Evolutionary conservation across 2,888 invertebrate species (phyloP).

Genomic region (Drosophila nigricruria): DNA sequence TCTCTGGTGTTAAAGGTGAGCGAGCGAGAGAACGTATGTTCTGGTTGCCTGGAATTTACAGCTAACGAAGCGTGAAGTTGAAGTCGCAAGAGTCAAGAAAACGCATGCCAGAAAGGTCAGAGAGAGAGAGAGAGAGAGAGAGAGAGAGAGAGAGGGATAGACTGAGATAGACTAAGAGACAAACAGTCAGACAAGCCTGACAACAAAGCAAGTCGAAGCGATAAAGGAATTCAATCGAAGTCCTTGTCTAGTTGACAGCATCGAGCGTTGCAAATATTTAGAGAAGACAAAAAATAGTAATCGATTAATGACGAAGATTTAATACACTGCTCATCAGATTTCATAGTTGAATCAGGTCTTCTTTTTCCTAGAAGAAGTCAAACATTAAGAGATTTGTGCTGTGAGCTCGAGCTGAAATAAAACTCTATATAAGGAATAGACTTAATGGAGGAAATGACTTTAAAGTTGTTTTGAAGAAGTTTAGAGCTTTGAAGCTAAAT

Average conservation of each 20-base stretch:
- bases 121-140: background rate
- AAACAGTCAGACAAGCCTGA: constrained; percentile 29
- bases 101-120: constrained; percentile 15
- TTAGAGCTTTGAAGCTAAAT: no score
- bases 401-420: background rate
- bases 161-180: constrained; percentile 12
- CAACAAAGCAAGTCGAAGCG: constrained; percentile 46
- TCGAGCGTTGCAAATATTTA: constrained; percentile 68
- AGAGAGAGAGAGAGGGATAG: background rate
- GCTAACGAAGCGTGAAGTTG: constrained; percentile 78
- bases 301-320: background rate
- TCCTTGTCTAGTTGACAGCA: constrained; percentile 72
- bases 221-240: constrained; percentile 79
- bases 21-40: constrained; percentile 51
- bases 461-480: background rate
- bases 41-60: constrained; percentile 69
- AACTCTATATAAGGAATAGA: background rate
- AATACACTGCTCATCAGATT: background rate
- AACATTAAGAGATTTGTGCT: no score
- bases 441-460: background rate
- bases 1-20: constrained; percentile 45
- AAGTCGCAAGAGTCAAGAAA: constrained; percentile 53
- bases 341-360: no score
- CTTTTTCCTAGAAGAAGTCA: no score
- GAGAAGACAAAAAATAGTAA: constrained; percentile 7